phyloP scores from a whole-genome alignment of 2,113 vertebrate species.

The Dinomys branickii region DNA sequence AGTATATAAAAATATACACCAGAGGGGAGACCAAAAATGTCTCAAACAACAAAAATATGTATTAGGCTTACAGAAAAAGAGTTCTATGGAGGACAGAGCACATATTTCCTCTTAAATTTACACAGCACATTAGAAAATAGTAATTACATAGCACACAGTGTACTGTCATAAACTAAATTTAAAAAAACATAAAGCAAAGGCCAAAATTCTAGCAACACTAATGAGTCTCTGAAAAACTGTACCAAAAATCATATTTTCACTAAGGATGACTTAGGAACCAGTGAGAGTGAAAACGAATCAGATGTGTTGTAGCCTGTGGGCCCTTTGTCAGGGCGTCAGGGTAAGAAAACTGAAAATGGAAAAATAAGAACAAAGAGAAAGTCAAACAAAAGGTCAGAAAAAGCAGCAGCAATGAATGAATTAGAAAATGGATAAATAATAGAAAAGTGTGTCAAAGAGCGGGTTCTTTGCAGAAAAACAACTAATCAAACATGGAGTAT shows the following conservation, averaged over 20 bases:
- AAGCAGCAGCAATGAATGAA: background rate
- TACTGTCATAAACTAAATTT: background rate
- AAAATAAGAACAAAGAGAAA: background rate
- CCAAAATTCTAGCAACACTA: background rate
- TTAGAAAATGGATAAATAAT: background rate
- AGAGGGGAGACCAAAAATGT: accelerated
- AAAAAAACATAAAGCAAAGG: background rate
- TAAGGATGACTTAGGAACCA: background rate
- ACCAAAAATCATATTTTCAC: background rate
- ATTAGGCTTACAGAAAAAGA: background rate
- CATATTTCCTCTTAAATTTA: background rate
- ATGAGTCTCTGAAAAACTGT: background rate
- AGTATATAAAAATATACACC: background rate
- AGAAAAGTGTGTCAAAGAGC: background rate
- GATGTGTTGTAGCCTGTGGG: background rate
- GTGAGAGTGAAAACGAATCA: background rate
- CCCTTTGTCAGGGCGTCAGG: background rate
- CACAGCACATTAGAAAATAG: background rate
- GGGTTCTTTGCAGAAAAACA: background rate
- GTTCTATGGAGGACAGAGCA: background rate
- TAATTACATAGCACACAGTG: background rate
- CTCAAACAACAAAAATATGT: background rate
- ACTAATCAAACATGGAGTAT: background rate
- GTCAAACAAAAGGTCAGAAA: background rate
- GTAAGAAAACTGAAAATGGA: background rate